These are phyloP conservation scores for Rhynchotus rufescens DNA, from an alignment of 2,797 vertebrate genomes.

Conservation along the genomic window DNA sequence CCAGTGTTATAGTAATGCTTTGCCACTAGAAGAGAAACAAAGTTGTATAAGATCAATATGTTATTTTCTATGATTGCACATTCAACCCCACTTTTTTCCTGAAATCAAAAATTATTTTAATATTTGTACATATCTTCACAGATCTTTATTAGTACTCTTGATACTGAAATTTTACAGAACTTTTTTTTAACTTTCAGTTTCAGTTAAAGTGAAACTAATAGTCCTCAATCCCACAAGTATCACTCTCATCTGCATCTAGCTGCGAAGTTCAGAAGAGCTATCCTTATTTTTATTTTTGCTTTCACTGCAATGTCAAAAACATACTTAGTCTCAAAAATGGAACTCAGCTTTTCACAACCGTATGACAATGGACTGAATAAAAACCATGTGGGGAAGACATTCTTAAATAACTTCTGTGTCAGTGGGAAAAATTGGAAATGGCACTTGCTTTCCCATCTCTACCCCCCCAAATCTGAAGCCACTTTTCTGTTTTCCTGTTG, in stretches of 20 bases:
- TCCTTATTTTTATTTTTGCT: background rate
- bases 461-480: background rate
- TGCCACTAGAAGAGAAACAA: slow-evolving; percentile 91
- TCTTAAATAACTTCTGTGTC: background rate
- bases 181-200: background rate
- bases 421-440: background rate
- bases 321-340: background rate
- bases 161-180: background rate
- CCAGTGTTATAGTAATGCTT: slow-evolving; percentile 93
- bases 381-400: background rate
- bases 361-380: slow-evolving; percentile 20
- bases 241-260: background rate
- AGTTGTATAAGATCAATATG: slow-evolving; percentile 76
- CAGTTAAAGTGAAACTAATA: background rate
- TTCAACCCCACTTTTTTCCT: slow-evolving; percentile 57
- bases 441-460: background rate
- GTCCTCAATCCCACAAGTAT: background rate
- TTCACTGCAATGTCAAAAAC: background rate
- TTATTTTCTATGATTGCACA: slow-evolving; percentile 64
- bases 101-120: slow-evolving; percentile 56
- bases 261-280: slow-evolving; percentile 22
- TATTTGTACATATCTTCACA: slow-evolving; percentile 38
- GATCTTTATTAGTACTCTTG: background rate
- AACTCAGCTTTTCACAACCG: slow-evolving; percentile 13
- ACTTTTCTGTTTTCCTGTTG: background rate